Evolutionary conservation across 2,888 invertebrate species (phyloP), one percentile per base, ranked within the genome.

Genomic region (Odontothrips loti): DNA sequence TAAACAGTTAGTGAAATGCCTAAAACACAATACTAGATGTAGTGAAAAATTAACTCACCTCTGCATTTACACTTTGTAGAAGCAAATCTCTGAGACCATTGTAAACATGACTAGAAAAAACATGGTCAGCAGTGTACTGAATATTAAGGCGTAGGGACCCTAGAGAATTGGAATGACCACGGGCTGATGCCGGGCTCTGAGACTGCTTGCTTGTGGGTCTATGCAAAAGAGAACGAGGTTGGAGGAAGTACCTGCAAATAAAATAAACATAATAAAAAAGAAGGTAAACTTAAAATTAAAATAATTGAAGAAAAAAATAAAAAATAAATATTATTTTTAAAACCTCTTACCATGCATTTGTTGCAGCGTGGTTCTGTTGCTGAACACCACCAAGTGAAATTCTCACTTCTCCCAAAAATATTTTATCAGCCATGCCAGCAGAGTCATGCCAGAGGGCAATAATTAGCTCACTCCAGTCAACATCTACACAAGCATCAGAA

Each of bases 61-160:
- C 68, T 75, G 91, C 89, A 83, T 91, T 90, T 80, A 92, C 90
- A 85, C 94, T 94, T 86, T 92, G 90, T 51, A 96, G 89, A 82
- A 97, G 90, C 82, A 96, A 89, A 86, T 93, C 91, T 86, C 94
- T 91, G 20, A 97, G 90, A 85, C 92, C 90, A 84, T 93, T 91
- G 86, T 97, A 97, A 85, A 93, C 93, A 84, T 92, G 91, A 81
- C 94, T 90, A 75, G 95, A 93, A 88, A 97, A 95, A 80, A 97
- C 96, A 88, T 95, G 93, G 89, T 96, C 96, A 79, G 95, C 94
- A 27, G 95, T 95, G 88, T 96, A 96, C 86, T 95, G 93, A 84
- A 97, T 91, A 86, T 95, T 93, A 81, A 97, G 91, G 82, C 97
- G 91, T 84, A 97, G 89, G 27, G 96, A 95, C 84, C 96, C 96